Conservation (phyloP, 2,888 invertebrate species). For the Emmelina monodactyla region DNA sequence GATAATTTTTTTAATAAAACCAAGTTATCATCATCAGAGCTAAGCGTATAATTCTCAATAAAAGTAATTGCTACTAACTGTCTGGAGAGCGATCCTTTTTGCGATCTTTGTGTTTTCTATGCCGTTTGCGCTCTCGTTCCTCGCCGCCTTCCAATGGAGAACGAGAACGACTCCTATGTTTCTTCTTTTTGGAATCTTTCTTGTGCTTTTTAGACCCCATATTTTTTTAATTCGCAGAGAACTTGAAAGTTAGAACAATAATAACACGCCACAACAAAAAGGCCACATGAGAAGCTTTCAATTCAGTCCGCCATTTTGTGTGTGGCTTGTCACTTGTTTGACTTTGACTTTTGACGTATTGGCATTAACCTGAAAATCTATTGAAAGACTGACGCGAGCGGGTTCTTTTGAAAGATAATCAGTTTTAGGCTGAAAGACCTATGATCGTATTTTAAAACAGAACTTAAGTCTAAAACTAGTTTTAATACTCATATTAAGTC, state of each 20-base stretch:
- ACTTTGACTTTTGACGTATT: too few relatives aligned
- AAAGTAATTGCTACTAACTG: conserved; percentile 50
- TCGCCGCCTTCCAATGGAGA: conserved; percentile 62
- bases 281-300: too few relatives aligned
- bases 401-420: too few relatives aligned
- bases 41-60: conserved; percentile 23
- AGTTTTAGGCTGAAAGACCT: too few relatives aligned
- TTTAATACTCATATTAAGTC: too few relatives aligned
- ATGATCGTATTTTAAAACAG: too few relatives aligned
- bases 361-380: too few relatives aligned
- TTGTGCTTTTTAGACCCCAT: conserved; percentile 81
- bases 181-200: conserved; percentile 73
- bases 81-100: conserved; percentile 63
- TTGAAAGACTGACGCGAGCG: too few relatives aligned
- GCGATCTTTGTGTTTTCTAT: conserved; percentile 64
- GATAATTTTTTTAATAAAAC: background rate
- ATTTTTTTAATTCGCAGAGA: conserved; percentile 11
- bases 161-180: conserved; percentile 68
- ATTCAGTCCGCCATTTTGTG: too few relatives aligned
- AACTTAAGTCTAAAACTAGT: too few relatives aligned
- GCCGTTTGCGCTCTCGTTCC: conserved; percentile 61
- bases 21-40: conserved; percentile 31
- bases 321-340: too few relatives aligned
- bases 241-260: background rate
- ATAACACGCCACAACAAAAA: background rate